Percentiles rank a stretch among this genome's conserved stretches.
phyloP scores from a whole-genome alignment of 2,113 vertebrate species.

The Gavia stellata region DNA sequence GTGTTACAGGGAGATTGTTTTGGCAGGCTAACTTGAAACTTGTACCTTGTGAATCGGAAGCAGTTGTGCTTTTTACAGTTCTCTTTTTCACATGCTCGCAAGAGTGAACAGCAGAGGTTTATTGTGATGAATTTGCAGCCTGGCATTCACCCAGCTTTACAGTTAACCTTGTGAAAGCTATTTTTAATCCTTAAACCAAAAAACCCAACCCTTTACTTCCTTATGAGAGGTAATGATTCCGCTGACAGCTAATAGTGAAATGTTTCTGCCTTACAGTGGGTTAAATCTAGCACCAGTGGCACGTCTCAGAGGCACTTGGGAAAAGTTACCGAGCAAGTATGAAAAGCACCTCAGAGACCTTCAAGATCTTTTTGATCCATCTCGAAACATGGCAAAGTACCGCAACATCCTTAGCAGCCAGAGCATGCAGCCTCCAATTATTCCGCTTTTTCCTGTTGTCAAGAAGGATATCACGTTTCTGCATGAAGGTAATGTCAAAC shows the following conservation, averaged over 20 bases:
- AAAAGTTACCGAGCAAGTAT: conserved; percentile 95
- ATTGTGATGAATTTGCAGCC: neutral
- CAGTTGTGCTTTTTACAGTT: neutral
- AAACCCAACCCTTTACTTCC: neutral
- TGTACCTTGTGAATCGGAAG: neutral
- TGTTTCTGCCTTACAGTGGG: conserved; percentile 73
- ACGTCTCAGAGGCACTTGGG: conserved; percentile 90
- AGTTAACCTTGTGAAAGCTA: neutral
- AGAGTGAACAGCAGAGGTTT: neutral
- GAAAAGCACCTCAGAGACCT: conserved; percentile 94
- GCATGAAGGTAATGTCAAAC: conserved; percentile 85
- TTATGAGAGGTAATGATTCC: accelerated
- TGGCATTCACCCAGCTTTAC: neutral
- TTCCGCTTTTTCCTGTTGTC: conserved; percentile 94
- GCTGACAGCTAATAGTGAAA: neutral
- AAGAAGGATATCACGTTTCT: conserved; percentile 99
- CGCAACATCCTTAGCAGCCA: conserved; percentile 96
- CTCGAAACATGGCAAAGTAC: conserved; percentile 97
- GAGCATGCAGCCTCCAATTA: conserved; percentile 96
- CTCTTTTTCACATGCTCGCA: neutral
- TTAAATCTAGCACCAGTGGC: conserved; percentile 90
- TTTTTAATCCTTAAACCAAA: neutral
- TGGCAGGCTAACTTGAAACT: neutral
- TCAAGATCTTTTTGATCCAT: conserved; percentile 96
- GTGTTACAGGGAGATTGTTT: neutral